These are phyloP conservation scores for Hermetia illucens DNA, from an alignment of 1,140 invertebrate species.

Conservation along the genomic window DNA sequence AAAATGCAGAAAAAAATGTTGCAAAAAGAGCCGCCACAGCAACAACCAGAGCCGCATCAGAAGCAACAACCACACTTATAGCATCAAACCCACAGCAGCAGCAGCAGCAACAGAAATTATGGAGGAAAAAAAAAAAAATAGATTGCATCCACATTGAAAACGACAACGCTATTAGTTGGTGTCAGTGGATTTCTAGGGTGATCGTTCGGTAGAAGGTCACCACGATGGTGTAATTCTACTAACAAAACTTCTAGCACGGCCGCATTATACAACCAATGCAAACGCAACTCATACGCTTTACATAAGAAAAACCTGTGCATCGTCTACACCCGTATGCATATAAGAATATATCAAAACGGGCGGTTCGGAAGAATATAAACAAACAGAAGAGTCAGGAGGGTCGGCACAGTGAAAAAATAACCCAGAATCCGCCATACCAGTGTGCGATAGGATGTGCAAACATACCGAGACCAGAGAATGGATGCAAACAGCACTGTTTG, in stretches of 20 bases:
- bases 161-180: conserved; percentile 3
- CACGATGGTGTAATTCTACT: not conserved
- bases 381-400: not conserved
- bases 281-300: no score
- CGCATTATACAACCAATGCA: no score
- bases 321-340: no score
- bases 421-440: no score
- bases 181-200: conserved; percentile 8
- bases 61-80: not conserved
- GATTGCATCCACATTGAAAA: not conserved
- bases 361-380: not conserved
- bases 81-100: not conserved
- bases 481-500: no score
- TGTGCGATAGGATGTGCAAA: no score
- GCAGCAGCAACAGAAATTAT: not conserved
- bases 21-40: no score
- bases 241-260: no score
- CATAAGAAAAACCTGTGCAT: no score
- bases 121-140: not conserved
- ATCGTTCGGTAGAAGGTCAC: conserved; percentile 7
- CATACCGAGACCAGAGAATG: no score
- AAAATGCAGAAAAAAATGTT: no score
- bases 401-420: not conserved
- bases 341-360: not conserved
- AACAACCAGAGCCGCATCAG: not conserved